Evolutionary conservation across 2,113 vertebrate genomes (phyloP).

Genomic region (Capreolus pygargus): DNA sequence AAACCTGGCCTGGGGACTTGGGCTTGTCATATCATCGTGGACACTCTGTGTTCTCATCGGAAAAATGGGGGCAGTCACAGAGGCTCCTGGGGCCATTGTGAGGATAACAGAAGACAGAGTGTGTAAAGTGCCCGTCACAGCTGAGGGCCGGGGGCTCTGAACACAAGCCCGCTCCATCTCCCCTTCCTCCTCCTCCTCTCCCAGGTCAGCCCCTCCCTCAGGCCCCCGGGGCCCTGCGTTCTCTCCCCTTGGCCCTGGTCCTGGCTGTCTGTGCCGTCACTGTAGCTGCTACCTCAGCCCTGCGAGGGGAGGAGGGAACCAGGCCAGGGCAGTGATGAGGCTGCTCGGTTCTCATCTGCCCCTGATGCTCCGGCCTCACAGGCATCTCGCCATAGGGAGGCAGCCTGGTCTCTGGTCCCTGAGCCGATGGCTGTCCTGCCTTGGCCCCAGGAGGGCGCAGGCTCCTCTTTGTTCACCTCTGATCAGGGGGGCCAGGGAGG

Average conservation of each 20-base stretch:
- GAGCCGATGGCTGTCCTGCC: neutral
- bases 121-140: fast-evolving
- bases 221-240: neutral
- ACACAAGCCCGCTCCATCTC: fast-evolving
- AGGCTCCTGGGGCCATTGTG: neutral
- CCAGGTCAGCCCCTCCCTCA: too few species aligned
- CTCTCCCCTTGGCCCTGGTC: neutral
- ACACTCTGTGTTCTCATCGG: neutral
- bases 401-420: neutral
- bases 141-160: too few species aligned
- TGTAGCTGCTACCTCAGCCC: constrained; percentile 34
- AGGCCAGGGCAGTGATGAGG: constrained; percentile 40
- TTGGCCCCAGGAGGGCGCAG: neutral
- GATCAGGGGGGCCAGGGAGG: fast-evolving
- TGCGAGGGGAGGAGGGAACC: neutral
- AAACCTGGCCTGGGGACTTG: neutral
- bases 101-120: neutral
- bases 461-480: neutral
- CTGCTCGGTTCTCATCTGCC: neutral
- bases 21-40: fast-evolving
- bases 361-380: neutral
- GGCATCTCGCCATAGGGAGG: neutral
- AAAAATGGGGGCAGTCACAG: neutral
- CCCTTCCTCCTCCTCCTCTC: too few species aligned
- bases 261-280: neutral